Evolutionary conservation across 2,888 invertebrate species (phyloP), one percentile per base, ranked within the genome.

Genomic region (Trichopria drosophilae): DNA sequence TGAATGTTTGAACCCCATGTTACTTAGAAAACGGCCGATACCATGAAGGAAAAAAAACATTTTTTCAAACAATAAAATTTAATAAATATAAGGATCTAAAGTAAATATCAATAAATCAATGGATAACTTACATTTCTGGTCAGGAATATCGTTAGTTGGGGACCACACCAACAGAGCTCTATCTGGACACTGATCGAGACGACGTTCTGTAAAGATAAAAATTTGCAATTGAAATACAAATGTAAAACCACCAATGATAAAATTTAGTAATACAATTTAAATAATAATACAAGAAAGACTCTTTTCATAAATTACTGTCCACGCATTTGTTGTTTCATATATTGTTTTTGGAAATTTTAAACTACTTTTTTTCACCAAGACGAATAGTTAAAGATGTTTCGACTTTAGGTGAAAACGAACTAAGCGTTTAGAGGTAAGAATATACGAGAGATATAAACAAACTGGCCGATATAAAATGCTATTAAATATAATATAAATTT

Each of bases 121-220:
- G n/a, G n/a, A 7, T 4, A 10, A 36, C 85, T 84, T 84, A 95
- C 96, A 82, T 83, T 93, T 92, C 40, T 82, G 78, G 76, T 95
- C 96, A 39, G 92, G 84, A 71, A 95, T 89, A 65, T 90, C 88
- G 61, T 85, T 84, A 52, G 91, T 92, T 2, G 97, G 97, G 29
- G 94, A 93, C 97, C 97, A 97, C 31, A 97, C 96, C 51, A 97
- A 79, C 53, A 97, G 81, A 6, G 96, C 96, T 75, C 92, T 84
- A 69, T 95, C 94, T 41, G 88, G 86, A 65, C 88, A 82, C 48
- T 84, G 79, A 70, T 91, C 91, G 24, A 87, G 84, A 72, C 83
- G 86, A 41, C 90, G 79, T 64, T 87, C 86, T 66, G 79, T 78
- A 61, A 59, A 43, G 49, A 10, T 9, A 13, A 12, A 24, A 13